Evolutionary conservation across 2,797 vertebrate species (phyloP).

Genomic region (Micromesistius poutassou): DNA sequence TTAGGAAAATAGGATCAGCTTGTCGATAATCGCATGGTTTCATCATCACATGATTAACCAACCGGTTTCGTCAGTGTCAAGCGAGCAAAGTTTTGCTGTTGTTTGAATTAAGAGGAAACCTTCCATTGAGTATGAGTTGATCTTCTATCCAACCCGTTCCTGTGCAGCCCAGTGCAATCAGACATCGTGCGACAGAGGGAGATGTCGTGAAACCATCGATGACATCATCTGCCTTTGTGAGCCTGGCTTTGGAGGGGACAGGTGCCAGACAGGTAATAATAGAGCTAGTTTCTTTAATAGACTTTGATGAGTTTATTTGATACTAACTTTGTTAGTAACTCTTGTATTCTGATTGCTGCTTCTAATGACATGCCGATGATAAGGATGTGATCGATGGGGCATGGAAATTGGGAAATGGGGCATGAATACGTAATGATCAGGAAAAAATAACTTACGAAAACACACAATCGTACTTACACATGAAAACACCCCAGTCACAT

Average conservation of each 20-base stretch:
- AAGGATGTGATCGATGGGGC: background rate
- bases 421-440: background rate
- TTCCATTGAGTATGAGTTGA: background rate
- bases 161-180: constrained; percentile 66
- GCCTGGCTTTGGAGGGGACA: constrained; percentile 56
- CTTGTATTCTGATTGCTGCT: background rate
- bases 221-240: constrained; percentile 66
- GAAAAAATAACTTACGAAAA: background rate
- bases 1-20: background rate
- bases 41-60: background rate
- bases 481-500: background rate
- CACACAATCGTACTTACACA: background rate
- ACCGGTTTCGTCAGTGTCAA: background rate
- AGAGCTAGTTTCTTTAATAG: background rate
- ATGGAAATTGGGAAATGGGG: background rate
- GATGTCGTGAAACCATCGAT: constrained; percentile 64
- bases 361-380: background rate
- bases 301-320: background rate
- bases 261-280: constrained; percentile 61
- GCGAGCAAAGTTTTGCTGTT: background rate
- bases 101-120: background rate
- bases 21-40: too few relatives aligned
- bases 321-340: background rate
- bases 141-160: background rate
- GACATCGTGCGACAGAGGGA: constrained; percentile 51